Evolutionary conservation across 2,888 invertebrate genomes (phyloP).

Genomic region (Hyppa rectilinea): DNA sequence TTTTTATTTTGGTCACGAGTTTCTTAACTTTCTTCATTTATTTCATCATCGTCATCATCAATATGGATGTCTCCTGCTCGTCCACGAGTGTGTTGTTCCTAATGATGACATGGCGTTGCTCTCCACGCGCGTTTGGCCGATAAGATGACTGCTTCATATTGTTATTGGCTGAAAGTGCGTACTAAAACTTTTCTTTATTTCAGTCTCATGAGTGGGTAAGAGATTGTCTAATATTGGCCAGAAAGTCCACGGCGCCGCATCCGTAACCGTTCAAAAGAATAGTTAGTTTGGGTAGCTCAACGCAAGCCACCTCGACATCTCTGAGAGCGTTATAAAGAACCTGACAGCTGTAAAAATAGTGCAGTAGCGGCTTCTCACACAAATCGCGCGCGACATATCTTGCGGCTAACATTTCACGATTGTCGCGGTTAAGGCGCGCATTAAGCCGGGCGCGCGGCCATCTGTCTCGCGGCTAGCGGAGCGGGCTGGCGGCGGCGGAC

Average conservation of each 20-base stretch:
- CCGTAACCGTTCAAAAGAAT: too few relatives aligned
- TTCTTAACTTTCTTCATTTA: conserved; percentile 9
- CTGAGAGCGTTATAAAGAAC: background rate
- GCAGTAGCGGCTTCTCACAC: conserved; percentile 70
- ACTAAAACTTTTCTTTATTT: background rate
- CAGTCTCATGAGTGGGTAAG: background rate
- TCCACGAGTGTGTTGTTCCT: background rate
- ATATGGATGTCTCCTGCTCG: background rate
- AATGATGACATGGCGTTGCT: background rate
- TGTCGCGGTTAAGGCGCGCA: conserved; percentile 67
- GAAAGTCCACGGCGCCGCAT: too few relatives aligned
- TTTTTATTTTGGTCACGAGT: conserved; percentile 40
- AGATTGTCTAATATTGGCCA: background rate
- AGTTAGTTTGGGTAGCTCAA: background rate
- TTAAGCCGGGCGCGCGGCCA: conserved; percentile 68
- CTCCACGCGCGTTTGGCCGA: background rate
- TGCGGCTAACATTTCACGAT: conserved; percentile 65
- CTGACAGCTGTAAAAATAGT: conserved; percentile 42
- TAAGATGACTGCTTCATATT: too few relatives aligned
- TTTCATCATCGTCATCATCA: background rate
- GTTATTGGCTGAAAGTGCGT: background rate
- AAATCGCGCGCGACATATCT: conserved; percentile 64
- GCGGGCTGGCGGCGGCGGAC: conserved; percentile 57
- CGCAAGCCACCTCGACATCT: background rate
- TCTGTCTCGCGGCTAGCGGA: conserved; percentile 69